Conservation (phyloP, 1,140 invertebrate species). For the Lepidurus couesii region DNA sequence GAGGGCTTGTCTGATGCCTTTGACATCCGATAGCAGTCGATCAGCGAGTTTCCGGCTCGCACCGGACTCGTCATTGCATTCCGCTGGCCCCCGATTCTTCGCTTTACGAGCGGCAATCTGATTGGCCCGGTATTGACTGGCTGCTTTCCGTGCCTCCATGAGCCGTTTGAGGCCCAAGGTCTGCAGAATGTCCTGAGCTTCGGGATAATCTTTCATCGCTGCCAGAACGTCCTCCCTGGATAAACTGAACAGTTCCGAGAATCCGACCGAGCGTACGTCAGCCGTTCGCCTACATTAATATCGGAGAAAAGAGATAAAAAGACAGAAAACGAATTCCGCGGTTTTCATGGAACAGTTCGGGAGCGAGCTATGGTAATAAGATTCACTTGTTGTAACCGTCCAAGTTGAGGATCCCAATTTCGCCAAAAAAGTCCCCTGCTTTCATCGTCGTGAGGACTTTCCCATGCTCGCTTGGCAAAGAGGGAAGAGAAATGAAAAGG, state of each 20-base stretch:
- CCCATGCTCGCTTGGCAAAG: constrained; percentile 68
- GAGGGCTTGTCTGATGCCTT: constrained; percentile 62
- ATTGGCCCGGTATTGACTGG: constrained; percentile 36
- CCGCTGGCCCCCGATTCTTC: constrained; percentile 5
- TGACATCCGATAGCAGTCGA: constrained; percentile 73
- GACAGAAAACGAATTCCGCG: constrained; percentile 32
- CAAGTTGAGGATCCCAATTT: constrained; percentile 93
- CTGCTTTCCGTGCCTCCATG: constrained; percentile 65
- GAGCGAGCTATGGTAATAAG: background rate
- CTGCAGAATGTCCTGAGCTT: constrained; percentile 74
- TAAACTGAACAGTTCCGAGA: constrained; percentile 89
- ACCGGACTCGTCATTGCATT: constrained; percentile 54
- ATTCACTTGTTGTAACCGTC: constrained; percentile 88
- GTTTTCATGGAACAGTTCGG: background rate
- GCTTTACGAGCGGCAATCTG: constrained; percentile 26
- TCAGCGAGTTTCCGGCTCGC: constrained; percentile 61
- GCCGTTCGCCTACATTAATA: constrained; percentile 70
- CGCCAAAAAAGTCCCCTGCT: constrained; percentile 94
- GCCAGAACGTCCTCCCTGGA: constrained; percentile 89
- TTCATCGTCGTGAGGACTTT: constrained; percentile 92
- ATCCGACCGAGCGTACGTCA: constrained; percentile 90
- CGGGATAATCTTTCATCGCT: constrained; percentile 94
- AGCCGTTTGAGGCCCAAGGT: constrained; percentile 75
- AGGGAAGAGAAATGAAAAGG: background rate
- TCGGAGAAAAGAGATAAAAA: constrained; percentile 25